Evolutionary conservation across 1,140 invertebrate genomes (phyloP), one percentile per base, ranked within the genome.

Genomic region (Cotesia chilonis): DNA sequence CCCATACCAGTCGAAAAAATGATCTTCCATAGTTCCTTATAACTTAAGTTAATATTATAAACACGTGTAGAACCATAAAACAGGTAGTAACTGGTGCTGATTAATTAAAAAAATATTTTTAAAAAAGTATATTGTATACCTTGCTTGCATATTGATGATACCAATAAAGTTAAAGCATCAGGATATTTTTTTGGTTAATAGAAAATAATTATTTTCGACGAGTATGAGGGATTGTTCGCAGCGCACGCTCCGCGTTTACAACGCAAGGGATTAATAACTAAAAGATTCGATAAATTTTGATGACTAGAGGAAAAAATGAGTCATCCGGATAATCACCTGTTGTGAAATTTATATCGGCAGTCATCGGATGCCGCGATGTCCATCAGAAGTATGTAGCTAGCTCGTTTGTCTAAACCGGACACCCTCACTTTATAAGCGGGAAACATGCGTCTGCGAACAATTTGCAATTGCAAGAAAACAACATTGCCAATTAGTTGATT

Each of bases 311-410:
- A 41, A 28, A 64, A 36, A 70, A 51, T 17, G 52, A 68, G 68
- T 73, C 65, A 69, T 71, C 81, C 75, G 74, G 73, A 76, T 81
- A 81, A 81, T 83, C 82, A 94, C 93, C 93, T 94, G 92, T 96
- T 96, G 89, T 96, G 95, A 90, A 96, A 97, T 90, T 96, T 96
- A 91, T 96, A 96, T 90, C 94, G 91, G 90, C 94, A 95, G 90
- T 96, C 94, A 88, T 96, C 94, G 75, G 94, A 93, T 81, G 94
- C 93, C 82, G 95, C 94, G 89, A 96, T 95, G 91, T 96, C 94
- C 93, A 96, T 95, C 87, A 97, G 91, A 79, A 96, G 91, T 86
- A 96, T 96, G 91, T 96, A 97, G 91, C 96, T 96, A 89, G 94
- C 93, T 89, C 95, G 93, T 90, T 94, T 95, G 91, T 97, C 95